Percentiles rank a stretch among this genome's conserved stretches.
Conservation (phyloP, 2,888 invertebrate species). For the Frankliniella intonsa region DNA sequence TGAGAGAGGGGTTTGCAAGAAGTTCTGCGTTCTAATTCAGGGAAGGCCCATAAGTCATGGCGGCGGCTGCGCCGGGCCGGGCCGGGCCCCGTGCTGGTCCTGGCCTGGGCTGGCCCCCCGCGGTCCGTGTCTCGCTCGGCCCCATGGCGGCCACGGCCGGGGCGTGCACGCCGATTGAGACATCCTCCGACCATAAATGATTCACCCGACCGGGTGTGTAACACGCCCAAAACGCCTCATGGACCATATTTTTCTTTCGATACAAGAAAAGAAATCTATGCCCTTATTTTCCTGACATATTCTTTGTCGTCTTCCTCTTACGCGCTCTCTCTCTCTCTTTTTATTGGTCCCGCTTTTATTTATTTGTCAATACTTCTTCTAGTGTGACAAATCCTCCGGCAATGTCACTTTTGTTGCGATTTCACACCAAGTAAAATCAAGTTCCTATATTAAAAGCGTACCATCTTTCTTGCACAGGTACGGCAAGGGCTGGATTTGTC, state of each 20-base stretch:
- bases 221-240: background rate
- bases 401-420: slow-evolving; percentile 4
- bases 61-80: too few relatives aligned
- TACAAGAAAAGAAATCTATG: background rate
- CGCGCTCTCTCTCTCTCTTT: too few relatives aligned
- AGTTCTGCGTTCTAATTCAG: background rate
- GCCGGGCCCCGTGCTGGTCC: background rate
- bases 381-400: background rate
- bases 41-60: background rate
- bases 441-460: too few relatives aligned
- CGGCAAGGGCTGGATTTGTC: too few relatives aligned
- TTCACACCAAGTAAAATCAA: too few relatives aligned
- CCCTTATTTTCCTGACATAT: background rate
- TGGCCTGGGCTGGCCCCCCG: background rate
- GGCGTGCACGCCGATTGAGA: background rate
- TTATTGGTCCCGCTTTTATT: too few relatives aligned
- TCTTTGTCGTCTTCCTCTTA: too few relatives aligned
- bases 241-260: background rate
- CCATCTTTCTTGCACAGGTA: too few relatives aligned
- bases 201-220: background rate
- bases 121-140: background rate
- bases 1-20: too few relatives aligned
- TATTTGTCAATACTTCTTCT: background rate
- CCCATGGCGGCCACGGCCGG: too few relatives aligned
- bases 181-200: slow-evolving; percentile 19